These are phyloP conservation scores for Tetanocera ferruginea DNA, from an alignment of 2,888 invertebrate species.

Conservation along the genomic window DNA sequence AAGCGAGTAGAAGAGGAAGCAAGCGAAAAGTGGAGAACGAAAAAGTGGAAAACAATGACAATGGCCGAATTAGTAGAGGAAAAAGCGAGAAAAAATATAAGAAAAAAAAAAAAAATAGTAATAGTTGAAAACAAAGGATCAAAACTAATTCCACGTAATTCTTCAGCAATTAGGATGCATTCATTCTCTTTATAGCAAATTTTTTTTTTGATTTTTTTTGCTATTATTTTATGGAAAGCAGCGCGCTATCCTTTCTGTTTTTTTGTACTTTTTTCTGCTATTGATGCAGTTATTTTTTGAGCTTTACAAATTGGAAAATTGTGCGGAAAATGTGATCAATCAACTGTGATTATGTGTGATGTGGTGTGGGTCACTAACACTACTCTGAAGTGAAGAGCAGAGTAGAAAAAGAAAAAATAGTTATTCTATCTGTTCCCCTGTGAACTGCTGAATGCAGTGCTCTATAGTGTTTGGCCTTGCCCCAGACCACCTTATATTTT, in stretches of 20 bases:
- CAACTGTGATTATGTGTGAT: conserved; percentile 38
- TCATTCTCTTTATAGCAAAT: conserved; percentile 46
- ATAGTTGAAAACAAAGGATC: conserved; percentile 43
- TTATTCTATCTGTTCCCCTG: background rate
- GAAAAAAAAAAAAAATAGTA: conserved; percentile 20
- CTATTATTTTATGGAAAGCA: background rate
- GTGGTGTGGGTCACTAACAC: no score
- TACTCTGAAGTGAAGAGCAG: background rate
- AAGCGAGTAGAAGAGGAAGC: no score
- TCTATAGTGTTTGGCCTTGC: no score
- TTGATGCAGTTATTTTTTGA: conserved; percentile 16
- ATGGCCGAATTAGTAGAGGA: conserved; percentile 45
- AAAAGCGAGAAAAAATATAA: conserved; percentile 38
- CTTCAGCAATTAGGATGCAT: conserved; percentile 49
- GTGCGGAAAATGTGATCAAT: conserved; percentile 38
- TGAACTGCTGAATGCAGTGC: background rate
- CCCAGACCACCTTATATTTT: background rate
- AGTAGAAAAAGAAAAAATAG: background rate
- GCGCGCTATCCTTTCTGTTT: background rate
- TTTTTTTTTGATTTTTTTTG: conserved; percentile 2
- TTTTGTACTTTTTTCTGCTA: background rate
- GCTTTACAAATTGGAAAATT: conserved; percentile 36
- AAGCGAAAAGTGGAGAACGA: background rate
- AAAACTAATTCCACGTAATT: conserved; percentile 52
- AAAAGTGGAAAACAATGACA: conserved; percentile 6